Base-by-base conservation (phyloP, 2,888 invertebrate species). In the Hermaeophaga mercurialis region DNA sequence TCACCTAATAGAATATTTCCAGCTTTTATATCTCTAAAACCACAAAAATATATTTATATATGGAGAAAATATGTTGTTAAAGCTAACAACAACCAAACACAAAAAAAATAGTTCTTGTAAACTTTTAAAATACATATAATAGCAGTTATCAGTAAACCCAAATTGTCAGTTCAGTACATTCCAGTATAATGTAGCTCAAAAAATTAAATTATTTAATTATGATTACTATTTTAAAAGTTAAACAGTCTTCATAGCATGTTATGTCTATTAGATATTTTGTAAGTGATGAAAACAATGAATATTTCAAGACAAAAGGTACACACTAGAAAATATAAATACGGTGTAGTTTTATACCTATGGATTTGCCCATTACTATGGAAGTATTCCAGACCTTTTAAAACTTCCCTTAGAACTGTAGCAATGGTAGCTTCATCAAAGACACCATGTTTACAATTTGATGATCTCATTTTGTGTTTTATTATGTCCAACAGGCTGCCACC, bases 331-430 rank as follows among this genome's bases (percentile, higher is more conserved):
- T n/a, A 31, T n/a, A 9, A 1, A 31, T n/a, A n/a, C n/a, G n/a
- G n/a, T n/a, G n/a, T n/a, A n/a, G n/a, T n/a, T n/a, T n/a, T n/a
- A n/a, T 81, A 92, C 90, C 95, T 90, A 82, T 99, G 99, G 72
- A 99, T 97, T 79, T 98, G 97, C 31, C 97, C 97, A 79, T 96
- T 98, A 74, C 90, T 93, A 76, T 99, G 99, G 79, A 99, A 97
- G 79, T 99, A 99, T 78, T 98, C 98, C 46, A 99, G 82, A 1
- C 98, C 99, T 77, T 93, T 96, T 49, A 99, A 84, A 31, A 99
- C 94, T 77, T 94, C 94, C 73, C 91, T 91, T 43, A 99, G 82
- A 38, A 98, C 95, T 0, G 98, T 98, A 7, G 98, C 97, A 73
- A 99, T 99, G 18, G 96, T 94, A 1, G 90, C 86, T 78, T 99